Percentiles rank a stretch among this genome's conserved stretches.
Evolutionary conservation across 2,797 vertebrate genomes (phyloP).

Genomic region (Enoplosus armatus): DNA sequence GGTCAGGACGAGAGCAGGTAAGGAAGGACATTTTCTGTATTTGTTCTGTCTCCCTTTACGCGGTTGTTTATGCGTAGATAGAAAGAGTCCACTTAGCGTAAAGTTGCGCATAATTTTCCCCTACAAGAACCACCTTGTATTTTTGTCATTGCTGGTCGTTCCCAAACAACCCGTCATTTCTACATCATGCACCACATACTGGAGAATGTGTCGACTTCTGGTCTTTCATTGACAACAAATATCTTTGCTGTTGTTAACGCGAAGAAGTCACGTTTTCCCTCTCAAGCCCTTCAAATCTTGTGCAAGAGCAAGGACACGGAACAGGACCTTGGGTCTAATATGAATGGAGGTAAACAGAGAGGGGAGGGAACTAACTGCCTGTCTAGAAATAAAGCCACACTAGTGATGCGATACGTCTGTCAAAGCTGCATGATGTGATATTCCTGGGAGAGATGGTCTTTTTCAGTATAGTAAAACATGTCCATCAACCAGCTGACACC

Average conservation of each 20-base stretch:
- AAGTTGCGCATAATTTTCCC: constrained; percentile 32
- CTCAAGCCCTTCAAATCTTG: neutral
- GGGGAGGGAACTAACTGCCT: constrained; percentile 1
- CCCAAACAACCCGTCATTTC: constrained; percentile 21
- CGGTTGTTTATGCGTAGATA: constrained; percentile 10
- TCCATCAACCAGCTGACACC: constrained; percentile 54
- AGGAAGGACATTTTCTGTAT: constrained; percentile 40
- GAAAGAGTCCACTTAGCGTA: neutral
- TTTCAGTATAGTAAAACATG: constrained; percentile 34
- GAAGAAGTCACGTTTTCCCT: constrained; percentile 5
- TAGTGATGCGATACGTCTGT: constrained; percentile 12
- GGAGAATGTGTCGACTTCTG: too few species aligned
- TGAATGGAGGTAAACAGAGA: constrained; percentile 35
- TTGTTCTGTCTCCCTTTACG: neutral
- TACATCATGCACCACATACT: neutral
- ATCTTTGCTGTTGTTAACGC: neutral
- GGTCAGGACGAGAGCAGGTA: constrained; percentile 87
- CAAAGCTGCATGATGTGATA: constrained; percentile 9
- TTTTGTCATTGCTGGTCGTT: constrained; percentile 21
- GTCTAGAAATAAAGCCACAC: constrained; percentile 5
- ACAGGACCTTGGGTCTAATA: constrained; percentile 55
- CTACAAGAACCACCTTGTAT: neutral
- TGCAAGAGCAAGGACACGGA: constrained; percentile 62
- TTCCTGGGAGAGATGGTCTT: constrained; percentile 24
- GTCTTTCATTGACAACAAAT: constrained; percentile 32